Conservation (phyloP, 1,140 invertebrate genomes). For the Marisa cornuarietis region DNA sequence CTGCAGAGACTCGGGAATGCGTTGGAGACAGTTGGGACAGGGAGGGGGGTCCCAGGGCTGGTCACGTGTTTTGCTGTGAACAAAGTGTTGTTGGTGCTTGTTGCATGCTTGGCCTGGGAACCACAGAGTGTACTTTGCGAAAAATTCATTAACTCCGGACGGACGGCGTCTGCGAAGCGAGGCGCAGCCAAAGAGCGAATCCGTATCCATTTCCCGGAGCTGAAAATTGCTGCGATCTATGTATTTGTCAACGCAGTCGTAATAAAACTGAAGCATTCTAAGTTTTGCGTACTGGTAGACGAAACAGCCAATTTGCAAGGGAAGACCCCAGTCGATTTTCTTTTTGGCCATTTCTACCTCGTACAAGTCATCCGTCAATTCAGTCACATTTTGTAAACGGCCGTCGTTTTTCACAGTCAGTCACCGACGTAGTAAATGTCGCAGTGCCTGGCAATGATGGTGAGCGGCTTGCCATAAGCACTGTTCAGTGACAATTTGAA, state of each 20-base stretch:
- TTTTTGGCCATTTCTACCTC: not conserved
- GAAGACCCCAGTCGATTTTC: conserved; percentile 1
- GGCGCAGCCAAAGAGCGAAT: too few species aligned
- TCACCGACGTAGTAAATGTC: conserved; percentile 28
- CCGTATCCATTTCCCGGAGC: too few species aligned
- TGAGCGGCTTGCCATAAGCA: conserved; percentile 30
- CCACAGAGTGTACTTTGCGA: not conserved
- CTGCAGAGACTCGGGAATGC: too few species aligned
- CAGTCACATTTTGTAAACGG: not conserved
- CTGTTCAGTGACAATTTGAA: conserved; percentile 36
- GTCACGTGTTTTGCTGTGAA: not conserved
- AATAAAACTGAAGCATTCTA: conserved; percentile 42
- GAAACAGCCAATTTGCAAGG: conserved; percentile 34
- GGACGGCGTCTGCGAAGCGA: too few species aligned
- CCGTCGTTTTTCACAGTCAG: not conserved
- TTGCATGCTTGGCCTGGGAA: not conserved
- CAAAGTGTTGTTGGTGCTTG: not conserved
- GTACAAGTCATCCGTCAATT: not conserved
- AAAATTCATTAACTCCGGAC: too few species aligned
- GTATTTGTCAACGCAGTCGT: conserved; percentile 40
- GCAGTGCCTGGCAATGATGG: conserved; percentile 23
- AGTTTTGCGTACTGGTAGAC: conserved; percentile 41
- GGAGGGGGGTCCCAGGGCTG: too few species aligned
- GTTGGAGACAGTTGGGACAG: too few species aligned
- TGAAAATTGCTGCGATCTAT: conserved; percentile 34